Evolutionary conservation across 2,113 vertebrate genomes (phyloP).

Genomic region (Pelusios castaneus): DNA sequence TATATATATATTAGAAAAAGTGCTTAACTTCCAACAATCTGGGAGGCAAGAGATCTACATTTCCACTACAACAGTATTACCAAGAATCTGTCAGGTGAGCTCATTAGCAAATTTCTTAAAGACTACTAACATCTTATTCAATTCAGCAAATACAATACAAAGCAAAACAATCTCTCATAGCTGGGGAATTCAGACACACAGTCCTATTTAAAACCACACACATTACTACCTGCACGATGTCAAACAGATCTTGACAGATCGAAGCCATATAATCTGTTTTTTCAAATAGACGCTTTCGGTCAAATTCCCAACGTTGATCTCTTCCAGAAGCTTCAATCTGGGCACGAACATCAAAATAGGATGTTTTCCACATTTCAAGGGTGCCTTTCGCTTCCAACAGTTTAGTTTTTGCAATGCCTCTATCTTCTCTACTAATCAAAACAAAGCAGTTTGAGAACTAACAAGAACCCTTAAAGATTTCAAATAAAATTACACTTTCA

Average conservation of each 20-base stretch:
- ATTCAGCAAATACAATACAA: background rate
- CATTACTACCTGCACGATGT: conserved; percentile 85
- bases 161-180: background rate
- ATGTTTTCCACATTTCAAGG: conserved; percentile 87
- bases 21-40: background rate
- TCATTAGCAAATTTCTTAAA: background rate
- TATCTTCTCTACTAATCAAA: conserved; percentile 79
- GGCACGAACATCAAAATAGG: conserved; percentile 86
- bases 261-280: conserved; percentile 89
- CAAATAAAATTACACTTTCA: background rate
- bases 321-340: conserved; percentile 87
- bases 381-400: conserved; percentile 80
- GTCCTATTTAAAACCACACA: background rate
- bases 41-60: background rate
- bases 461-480: background rate
- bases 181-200: background rate
- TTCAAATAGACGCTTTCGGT: conserved; percentile 90
- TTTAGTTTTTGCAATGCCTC: conserved; percentile 78
- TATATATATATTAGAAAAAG: background rate
- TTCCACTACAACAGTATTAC: background rate
- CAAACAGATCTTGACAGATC: conserved; percentile 88
- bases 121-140: background rate
- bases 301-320: conserved; percentile 92
- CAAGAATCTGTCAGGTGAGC: background rate
- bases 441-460: background rate